Percentiles rank a stretch among this genome's conserved stretches.
Conservation (phyloP, 2,113 vertebrate species). For the Platysternon megacephalum region DNA sequence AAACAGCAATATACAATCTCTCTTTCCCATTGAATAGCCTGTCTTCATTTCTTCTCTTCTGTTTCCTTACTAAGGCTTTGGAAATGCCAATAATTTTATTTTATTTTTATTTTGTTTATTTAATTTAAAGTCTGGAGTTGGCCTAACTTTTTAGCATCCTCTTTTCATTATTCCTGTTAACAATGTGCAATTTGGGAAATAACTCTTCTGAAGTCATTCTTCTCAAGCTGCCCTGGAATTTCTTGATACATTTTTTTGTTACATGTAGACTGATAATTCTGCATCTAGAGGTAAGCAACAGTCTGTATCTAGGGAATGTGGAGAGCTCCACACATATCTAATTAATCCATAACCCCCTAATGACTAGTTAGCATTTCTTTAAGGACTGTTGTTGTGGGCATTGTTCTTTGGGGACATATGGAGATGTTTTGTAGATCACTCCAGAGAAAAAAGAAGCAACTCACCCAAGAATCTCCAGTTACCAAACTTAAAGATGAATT, state of each 20-base stretch:
- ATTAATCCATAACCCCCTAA: not conserved
- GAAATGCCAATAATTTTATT: not conserved
- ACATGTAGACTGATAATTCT: not conserved
- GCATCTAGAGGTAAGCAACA: slow-evolving; percentile 6
- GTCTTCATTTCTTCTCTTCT: not conserved
- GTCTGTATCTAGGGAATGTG: not conserved
- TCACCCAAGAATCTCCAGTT: not conserved
- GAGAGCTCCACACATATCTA: not conserved
- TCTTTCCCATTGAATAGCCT: not conserved
- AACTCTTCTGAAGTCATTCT: not conserved
- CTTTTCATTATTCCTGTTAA: not conserved
- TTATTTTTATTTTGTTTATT: not conserved
- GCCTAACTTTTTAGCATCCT: not conserved
- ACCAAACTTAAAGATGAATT: not conserved
- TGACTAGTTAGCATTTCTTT: slow-evolving; percentile 18
- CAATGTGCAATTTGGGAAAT: not conserved
- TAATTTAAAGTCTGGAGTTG: not conserved
- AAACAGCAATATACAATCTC: not conserved
- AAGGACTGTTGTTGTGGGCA: not conserved
- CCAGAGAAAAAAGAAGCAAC: not conserved
- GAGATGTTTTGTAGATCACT: not conserved
- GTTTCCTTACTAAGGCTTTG: not conserved
- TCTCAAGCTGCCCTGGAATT: not conserved
- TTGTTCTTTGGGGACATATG: not conserved
- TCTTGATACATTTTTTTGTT: not conserved